Conservation (phyloP, 2,888 invertebrate species). For the Mellilla xanthometata region DNA sequence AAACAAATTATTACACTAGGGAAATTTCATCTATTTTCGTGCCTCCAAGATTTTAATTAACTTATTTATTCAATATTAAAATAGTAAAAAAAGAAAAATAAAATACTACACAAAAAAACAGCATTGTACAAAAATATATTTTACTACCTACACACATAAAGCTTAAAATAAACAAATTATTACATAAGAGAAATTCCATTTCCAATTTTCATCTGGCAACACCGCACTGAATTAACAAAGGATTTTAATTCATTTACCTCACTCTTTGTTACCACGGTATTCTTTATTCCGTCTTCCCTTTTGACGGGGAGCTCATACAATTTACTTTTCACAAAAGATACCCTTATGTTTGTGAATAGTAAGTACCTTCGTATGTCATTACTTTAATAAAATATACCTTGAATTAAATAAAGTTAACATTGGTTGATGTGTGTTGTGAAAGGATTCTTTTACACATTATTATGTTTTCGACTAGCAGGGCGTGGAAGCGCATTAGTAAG, state of each 20-base stretch:
- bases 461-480: too few relatives aligned
- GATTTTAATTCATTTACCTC: slow-evolving; percentile 71
- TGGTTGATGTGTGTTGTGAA: too few relatives aligned
- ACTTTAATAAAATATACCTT: slow-evolving; percentile 32
- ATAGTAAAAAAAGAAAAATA: too few relatives aligned
- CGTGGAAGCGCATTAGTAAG: too few relatives aligned
- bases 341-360: slow-evolving; percentile 52
- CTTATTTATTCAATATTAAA: too few relatives aligned
- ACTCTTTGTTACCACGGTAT: slow-evolving; percentile 62
- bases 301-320: slow-evolving; percentile 54
- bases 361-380: slow-evolving; percentile 31
- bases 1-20: not conserved
- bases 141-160: not conserved
- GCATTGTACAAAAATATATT: too few relatives aligned
- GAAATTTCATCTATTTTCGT: slow-evolving; percentile 5
- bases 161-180: not conserved
- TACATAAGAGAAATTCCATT: slow-evolving; percentile 3
- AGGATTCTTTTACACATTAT: too few relatives aligned
- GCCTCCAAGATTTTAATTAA: too few relatives aligned
- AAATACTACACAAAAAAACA: too few relatives aligned
- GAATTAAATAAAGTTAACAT: slow-evolving; percentile 22
- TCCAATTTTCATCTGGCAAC: slow-evolving; percentile 32
- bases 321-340: slow-evolving; percentile 61
- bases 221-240: slow-evolving; percentile 58
- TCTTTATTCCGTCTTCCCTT: slow-evolving; percentile 62